Base-by-base conservation (phyloP, 2,888 invertebrate species). In the Archips crataeganus region DNA sequence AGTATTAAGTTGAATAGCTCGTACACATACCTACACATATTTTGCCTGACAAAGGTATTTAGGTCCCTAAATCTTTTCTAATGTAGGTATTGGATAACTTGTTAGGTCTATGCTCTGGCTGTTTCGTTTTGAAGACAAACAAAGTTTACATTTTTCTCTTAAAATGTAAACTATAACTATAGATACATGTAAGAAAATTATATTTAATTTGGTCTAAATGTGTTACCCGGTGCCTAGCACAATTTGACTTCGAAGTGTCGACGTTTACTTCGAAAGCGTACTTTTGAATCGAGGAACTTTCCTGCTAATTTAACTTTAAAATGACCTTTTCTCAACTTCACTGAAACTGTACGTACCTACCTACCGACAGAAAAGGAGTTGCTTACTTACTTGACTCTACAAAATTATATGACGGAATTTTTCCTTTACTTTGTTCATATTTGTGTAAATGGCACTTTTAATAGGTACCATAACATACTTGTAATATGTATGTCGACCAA, bases 281-380 rank as follows among this genome's bases (percentile, higher is more conserved):
- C 84, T 85, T 85, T 88, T 81, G 81, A 82, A 86, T 81, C 77
- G 82, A 13, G 80, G 82, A 87, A 85, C 82, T 87, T 87, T 82
- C 78, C 70, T 87, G 87, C 87, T 88, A 89, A 90, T 91, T 90
- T 89, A 90, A 91, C 88, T 90, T 90, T 89, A 85, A 87, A 89
- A 89, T 89, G 78, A 85, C 84, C 87, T 90, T 87, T 88, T 82
- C 83, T 80, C 79, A 79, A 80, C 82, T 80, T 77, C 66, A 75
- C 74, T 77, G 72, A 69, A 76, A 75, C 32, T 70, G 65, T 70
- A 66, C 63, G 61, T 39, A 61, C 60, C 36, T 8, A n/a, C 36
- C 23, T 23, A 23, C 61, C 15, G 8, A 42, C 39, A 11, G 68
- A 73, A 63, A 59, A 67, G 45, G 62, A 68, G 47, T 57, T 47